Evolutionary conservation across 35 echinoderm and acorn worm species (phyloP).

Genomic region (Lytechinus pictus): DNA sequence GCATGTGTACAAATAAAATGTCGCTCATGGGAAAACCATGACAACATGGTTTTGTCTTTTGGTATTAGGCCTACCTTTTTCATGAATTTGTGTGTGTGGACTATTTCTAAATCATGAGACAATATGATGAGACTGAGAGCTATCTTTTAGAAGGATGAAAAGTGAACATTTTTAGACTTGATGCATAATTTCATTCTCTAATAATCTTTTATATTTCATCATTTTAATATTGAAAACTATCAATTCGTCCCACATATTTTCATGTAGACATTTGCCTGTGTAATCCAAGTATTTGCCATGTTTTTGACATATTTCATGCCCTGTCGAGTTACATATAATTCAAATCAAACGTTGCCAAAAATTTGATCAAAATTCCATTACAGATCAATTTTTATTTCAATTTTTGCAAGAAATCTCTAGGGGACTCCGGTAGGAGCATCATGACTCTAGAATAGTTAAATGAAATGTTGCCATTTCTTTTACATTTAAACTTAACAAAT

Average conservation of each 20-base stretch:
- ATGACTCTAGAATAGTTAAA: background rate
- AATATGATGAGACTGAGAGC: too few relatives aligned
- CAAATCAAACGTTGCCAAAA: background rate
- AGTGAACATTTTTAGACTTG: too few relatives aligned
- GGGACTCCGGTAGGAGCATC: background rate
- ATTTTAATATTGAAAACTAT: background rate
- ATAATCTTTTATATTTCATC: too few relatives aligned
- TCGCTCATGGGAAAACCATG: background rate
- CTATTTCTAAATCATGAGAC: too few relatives aligned
- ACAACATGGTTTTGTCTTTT: too few relatives aligned
- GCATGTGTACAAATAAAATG: background rate
- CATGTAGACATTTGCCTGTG: background rate
- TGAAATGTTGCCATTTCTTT: background rate
- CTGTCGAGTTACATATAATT: background rate
- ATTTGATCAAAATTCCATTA: background rate
- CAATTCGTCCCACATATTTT: background rate
- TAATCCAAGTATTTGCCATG: background rate
- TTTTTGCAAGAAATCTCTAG: background rate
- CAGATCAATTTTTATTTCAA: background rate
- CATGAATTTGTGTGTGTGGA: too few relatives aligned
- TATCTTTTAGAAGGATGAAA: too few relatives aligned
- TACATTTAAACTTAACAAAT: background rate
- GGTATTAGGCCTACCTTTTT: too few relatives aligned
- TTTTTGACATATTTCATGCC: background rate
- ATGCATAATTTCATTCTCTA: too few relatives aligned